Evolutionary conservation across 2,888 invertebrate genomes (phyloP), one percentile per base, ranked within the genome.

Genomic region (Trissolcus japonicus): DNA sequence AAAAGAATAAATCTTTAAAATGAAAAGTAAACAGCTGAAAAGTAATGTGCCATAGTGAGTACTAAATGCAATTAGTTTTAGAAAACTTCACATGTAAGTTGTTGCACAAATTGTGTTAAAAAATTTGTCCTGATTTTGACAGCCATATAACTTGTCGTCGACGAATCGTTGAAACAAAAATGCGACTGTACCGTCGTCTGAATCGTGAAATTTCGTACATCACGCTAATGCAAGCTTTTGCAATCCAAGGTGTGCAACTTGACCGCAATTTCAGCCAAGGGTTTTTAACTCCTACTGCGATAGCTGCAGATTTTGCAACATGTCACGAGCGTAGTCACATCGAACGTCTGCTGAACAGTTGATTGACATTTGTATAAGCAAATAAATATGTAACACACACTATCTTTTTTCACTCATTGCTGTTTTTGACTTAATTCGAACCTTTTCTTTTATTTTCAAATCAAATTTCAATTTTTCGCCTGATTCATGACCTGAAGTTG

Each of bases 131-230:
- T 46, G 6, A 46, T 54, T 57, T 74, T 90, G 89, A 56, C 89
- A 94, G 94, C 85, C 88, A 91, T 53, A 92, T 93, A n/a, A 91
- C 92, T 13, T 93, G 93, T 84, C 92, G 92, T 4, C 92, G 92
- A 80, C 91, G 93, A 60, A 92, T 92, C 81, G 90, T 90, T 79
- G 89, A 90, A 16, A 92, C 91, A 80, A 91, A 91, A 57, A 90
- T 89, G 55, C 82, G 81, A 68, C 82, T 85, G 63, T 81, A 74
- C 21, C 82, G 79, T 4, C 93, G 93, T 81, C 91, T 94, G 80
- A 91, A 92, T 89, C 91, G 87, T 66, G 93, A 94, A 86, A 90
- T 94, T 1, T 90, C 90, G 80, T 91, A 90, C 80, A 92, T 93
- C 81, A 92, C 93, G 85, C 90, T 90, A 78, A 90, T 93, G 65